Base-by-base conservation (phyloP, 1,140 invertebrate genomes). In the Zaprionus gabonicus region DNA sequence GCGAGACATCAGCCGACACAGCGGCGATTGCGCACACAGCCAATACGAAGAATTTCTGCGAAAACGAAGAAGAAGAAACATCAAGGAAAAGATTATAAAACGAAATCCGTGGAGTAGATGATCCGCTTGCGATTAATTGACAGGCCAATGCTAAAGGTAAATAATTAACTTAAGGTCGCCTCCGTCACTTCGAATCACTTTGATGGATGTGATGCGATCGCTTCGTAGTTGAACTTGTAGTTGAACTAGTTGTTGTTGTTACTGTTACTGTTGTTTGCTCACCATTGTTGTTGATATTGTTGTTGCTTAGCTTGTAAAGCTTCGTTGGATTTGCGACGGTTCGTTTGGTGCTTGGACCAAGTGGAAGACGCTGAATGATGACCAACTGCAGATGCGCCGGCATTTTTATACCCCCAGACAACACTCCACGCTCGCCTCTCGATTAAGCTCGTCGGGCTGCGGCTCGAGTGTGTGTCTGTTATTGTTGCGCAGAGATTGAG, bases 21-120 rank as follows among this genome's bases (percentile, higher is more conserved):
- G 62, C 75, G 71, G 82, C 88, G 23, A 91, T 84, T 49, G 79
- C 80, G 75, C 80, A 91, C 55, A 91, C 80, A 76, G 84, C 85
- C 70, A 91, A 86, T 44, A 91, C 73, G 80, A 91, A 82, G 72
- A 91, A 81, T 91, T 91, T 91, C 88, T 91, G 65, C 41, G 78
- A 76, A 44, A n/a, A 15, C 59, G 34, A 67, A 38, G n/a, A 15
- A 58, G 34, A 67, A 38, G n/a, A 57, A 36, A 38, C 23, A 38
- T 41, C 38, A 31, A 64, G 46, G 38, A 59, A 49, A 55, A 1
- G 3, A 34, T 41, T 58, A 49, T 57, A 58, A 28, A 34, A 56
- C 41, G n/a, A 64, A 62, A 62, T 75, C 51, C 58, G 20, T 63
- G 72, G 66, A 6, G 41, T 46, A 28, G 57, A 27, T 53, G 55